phyloP scores from a whole-genome alignment of 1,140 invertebrate species.

The Macrobrachium nipponense region DNA sequence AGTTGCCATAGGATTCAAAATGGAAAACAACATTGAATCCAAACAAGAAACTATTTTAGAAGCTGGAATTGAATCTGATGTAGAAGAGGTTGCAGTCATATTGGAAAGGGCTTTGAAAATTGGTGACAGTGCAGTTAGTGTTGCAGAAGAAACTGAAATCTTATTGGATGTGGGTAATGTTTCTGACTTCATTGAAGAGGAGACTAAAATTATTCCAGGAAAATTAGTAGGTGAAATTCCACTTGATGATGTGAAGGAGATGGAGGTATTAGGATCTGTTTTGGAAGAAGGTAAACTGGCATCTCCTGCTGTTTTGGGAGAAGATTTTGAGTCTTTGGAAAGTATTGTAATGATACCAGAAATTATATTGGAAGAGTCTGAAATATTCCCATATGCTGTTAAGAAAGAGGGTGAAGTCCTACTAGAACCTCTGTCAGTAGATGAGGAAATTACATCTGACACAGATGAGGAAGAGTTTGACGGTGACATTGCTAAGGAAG shows the following conservation, averaged over 20 bases:
- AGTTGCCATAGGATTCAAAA: no score
- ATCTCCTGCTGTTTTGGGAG: neutral
- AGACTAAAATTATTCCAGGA: no score
- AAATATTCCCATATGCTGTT: no score
- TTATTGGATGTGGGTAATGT: neutral
- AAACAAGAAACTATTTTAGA: no score
- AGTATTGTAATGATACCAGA: neutral
- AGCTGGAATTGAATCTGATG: no score
- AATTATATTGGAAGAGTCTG: neutral
- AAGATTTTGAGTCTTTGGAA: neutral
- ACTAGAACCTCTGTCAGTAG: neutral
- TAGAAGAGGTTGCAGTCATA: no score
- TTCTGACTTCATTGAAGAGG: neutral
- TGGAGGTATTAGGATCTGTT: neutral
- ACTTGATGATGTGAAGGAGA: no score
- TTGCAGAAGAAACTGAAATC: neutral
- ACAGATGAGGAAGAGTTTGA: neutral
- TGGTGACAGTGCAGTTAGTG: no score
- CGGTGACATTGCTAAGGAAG: neutral
- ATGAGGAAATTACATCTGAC: neutral
- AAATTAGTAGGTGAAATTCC: no score
- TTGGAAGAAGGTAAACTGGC: neutral
- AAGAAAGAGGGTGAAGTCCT: no score
- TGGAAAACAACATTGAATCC: no score
- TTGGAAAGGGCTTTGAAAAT: no score